Evolutionary conservation across 2,113 vertebrate species (phyloP), one percentile per base, ranked within the genome.

Genomic region (Pangasianodon gigas): DNA sequence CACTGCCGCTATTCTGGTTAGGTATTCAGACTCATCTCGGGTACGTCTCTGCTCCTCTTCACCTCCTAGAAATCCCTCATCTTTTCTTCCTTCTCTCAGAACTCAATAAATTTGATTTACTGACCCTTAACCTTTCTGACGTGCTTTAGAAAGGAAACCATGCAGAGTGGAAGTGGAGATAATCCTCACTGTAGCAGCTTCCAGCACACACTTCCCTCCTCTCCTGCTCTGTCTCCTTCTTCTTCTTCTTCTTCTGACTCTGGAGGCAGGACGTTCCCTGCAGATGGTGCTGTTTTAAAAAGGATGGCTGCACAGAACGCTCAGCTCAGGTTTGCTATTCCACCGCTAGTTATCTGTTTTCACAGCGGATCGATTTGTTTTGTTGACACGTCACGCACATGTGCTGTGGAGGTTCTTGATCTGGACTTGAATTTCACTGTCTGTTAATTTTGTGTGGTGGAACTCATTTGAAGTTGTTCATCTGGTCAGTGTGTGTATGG

Each of bases 211-310:
- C 26, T 24, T 52, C 48, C 13, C 4, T 82, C n/a, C 62, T 85
- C 29, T 74, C 48, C 37, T 11, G 29, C 46, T n/a, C 81, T 52
- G 2, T 58, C 60, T 24, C 62, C 88, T 82, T 54, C 82, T 29
- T 21, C 74, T 37, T 11, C 6, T 19, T 8, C 48, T 62, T 79
- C 62, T 56, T 67, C 24, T n/a, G 52, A 79, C 62, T 89, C 84
- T 19, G 48, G 82, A 91, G 56, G 41, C 87, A 77, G 21, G 21
- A 6, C 69, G 9, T 87, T 86, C 81, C 91, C 91, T 93, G 91
- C 89, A 93, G 93, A 91, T 92, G 92, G 93, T 91, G 62, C 62
- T 67, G 29, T 67, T 10, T 67, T 67, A 67, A 67, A 29, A 67
- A 67, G 26, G 26, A 67, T 67, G 62, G 29, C 62, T 10, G 26